Conservation (phyloP, 2,888 invertebrate species). For the Rotaria sp. region DNA sequence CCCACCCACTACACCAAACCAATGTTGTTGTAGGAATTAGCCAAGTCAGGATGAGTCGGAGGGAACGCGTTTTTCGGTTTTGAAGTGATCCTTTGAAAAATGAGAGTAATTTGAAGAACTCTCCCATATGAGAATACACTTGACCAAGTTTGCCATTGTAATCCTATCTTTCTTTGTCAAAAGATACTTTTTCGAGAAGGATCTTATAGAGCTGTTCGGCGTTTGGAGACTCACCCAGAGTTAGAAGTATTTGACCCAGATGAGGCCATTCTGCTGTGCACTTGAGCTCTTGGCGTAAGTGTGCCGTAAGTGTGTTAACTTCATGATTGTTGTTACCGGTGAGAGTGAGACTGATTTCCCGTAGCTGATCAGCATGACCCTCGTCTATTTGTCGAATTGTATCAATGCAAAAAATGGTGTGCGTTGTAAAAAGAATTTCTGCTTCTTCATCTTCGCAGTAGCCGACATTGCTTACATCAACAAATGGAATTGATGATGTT, state of each 20-base stretch:
- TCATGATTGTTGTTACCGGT: not conserved
- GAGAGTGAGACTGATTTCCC: not conserved
- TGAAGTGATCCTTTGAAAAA: not conserved
- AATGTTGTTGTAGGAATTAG: not conserved
- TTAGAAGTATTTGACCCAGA: not conserved
- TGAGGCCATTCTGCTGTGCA: not conserved
- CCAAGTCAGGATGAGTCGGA: not conserved
- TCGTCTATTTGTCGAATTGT: not conserved
- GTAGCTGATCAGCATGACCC: not conserved
- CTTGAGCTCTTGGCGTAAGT: not conserved
- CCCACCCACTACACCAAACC: not conserved
- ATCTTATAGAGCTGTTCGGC: not conserved
- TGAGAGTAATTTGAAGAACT: not conserved
- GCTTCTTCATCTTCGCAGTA: not conserved
- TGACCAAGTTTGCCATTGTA: not conserved
- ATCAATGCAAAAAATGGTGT: not conserved
- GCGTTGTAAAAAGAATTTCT: not conserved
- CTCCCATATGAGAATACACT: not conserved
- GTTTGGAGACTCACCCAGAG: not conserved
- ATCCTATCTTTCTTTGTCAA: not conserved
- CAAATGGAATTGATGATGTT: not conserved
- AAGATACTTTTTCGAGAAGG: not conserved
- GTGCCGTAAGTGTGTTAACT: not conserved
- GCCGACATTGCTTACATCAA: not conserved
- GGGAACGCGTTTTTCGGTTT: not conserved